phyloP scores from a whole-genome alignment of 2,113 vertebrate genomes.

The Connochaetes taurinus region DNA sequence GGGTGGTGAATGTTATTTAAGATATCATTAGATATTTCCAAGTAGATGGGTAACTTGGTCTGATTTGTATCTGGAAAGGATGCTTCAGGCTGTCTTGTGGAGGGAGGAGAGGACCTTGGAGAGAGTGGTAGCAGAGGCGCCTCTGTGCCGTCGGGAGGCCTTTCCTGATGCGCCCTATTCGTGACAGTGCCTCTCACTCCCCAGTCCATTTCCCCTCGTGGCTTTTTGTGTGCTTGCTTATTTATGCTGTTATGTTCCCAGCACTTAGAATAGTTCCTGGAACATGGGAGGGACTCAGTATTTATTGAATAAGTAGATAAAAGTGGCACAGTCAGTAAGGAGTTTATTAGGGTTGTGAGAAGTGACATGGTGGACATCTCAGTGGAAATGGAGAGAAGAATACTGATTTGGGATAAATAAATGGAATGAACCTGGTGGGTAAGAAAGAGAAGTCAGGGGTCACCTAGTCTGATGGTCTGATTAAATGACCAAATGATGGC shows the following conservation, averaged over 20 bases:
- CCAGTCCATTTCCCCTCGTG: background rate
- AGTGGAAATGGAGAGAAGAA: background rate
- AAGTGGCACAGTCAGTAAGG: background rate
- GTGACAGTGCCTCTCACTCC: background rate
- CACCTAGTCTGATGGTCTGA: background rate
- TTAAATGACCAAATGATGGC: background rate
- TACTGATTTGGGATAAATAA: background rate
- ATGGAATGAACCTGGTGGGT: background rate
- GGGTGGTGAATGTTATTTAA: background rate
- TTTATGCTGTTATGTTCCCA: background rate
- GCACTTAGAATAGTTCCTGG: background rate
- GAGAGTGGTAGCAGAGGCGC: background rate
- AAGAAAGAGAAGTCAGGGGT: background rate
- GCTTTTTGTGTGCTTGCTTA: background rate
- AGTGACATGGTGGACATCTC: background rate
- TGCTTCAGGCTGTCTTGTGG: background rate
- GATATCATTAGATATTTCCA: background rate
- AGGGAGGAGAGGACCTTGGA: background rate
- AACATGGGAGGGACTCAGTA: background rate
- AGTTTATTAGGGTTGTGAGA: background rate
- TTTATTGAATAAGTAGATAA: background rate
- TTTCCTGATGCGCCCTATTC: background rate
- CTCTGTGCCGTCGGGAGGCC: background rate
- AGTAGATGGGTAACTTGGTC: background rate
- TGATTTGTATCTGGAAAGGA: background rate